Conservation (phyloP, 2,797 vertebrate species). For the Smutsia gigantea region DNA sequence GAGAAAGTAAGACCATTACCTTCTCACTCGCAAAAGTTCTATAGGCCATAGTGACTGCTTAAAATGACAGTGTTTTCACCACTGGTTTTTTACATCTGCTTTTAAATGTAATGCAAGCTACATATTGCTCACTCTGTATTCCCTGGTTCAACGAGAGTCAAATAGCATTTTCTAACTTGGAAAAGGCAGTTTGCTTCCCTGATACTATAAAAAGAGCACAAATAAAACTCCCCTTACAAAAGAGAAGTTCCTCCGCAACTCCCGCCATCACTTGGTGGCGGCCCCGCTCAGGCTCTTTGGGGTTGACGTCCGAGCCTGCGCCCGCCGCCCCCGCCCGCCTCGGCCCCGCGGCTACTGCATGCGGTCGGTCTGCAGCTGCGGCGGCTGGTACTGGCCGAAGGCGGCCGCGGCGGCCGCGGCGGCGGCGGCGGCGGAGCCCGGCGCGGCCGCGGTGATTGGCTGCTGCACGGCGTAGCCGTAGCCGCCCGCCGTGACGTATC, state of each 20-base stretch:
- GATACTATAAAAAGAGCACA: conserved; percentile 89
- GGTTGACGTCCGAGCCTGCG: conserved; percentile 79
- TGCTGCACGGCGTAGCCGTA: conserved; percentile 97
- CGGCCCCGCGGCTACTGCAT: conserved; percentile 92
- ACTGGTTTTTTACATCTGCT: conserved; percentile 82
- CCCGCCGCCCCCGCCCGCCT: conserved; percentile 19
- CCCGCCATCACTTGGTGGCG: conserved; percentile 77
- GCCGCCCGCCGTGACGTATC: conserved; percentile 94
- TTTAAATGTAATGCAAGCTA: conserved; percentile 89
- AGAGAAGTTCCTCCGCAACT: conserved; percentile 78
- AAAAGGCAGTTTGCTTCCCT: conserved; percentile 97
- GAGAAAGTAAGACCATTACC: conserved; percentile 80
- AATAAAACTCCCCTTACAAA: conserved; percentile 82
- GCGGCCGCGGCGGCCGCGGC: conserved; percentile 90
- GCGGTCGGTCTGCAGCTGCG: conserved; percentile 97
- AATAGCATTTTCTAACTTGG: conserved; percentile 90
- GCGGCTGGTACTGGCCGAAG: conserved; percentile 97
- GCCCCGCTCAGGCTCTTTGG: conserved; percentile 82
- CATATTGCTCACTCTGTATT: conserved; percentile 89
- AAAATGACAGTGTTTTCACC: conserved; percentile 92
- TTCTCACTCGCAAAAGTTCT: conserved; percentile 85
- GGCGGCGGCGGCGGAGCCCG: conserved; percentile 91
- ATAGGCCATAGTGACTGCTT: conserved; percentile 89
- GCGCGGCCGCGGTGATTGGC: conserved; percentile 91
- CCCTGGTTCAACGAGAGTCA: conserved; percentile 89